Percentiles rank a stretch among this genome's conserved stretches.
Conservation (phyloP, 2,888 invertebrate species). For the Agonopterix alstromeriana region DNA sequence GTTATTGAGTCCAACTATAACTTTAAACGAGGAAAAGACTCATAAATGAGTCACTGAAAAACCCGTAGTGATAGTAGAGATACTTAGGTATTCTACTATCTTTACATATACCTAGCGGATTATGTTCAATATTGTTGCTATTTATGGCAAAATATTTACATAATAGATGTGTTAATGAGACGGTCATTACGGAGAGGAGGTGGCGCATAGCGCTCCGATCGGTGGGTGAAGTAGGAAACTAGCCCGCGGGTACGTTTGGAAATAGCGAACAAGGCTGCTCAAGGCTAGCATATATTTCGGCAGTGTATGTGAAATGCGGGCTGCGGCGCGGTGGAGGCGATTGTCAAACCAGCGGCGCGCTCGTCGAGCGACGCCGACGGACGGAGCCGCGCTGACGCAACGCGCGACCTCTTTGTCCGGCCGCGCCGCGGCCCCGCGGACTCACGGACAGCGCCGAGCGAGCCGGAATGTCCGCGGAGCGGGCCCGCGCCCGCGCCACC, state of each 20-base stretch:
- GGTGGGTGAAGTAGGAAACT: constrained; percentile 38
- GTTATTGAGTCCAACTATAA: background rate
- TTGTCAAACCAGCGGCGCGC: constrained; percentile 20
- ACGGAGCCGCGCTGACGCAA: constrained; percentile 57
- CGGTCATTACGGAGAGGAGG: background rate
- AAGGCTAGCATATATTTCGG: constrained; percentile 57
- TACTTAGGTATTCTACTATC: no score
- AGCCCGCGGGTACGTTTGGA: constrained; percentile 32
- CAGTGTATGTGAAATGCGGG: constrained; percentile 50
- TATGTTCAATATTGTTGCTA: no score
- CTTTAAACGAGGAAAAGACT: no score
- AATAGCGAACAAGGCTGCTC: constrained; percentile 48
- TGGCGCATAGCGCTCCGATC: constrained; percentile 13
- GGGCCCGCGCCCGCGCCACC: constrained; percentile 38
- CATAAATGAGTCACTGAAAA: no score
- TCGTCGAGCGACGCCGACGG: constrained; percentile 23
- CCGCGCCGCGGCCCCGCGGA: constrained; percentile 40
- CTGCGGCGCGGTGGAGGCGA: constrained; percentile 19
- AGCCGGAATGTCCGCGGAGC: constrained; percentile 54
- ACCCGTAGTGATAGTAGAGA: no score
- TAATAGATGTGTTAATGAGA: constrained; percentile 7
- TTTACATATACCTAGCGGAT: no score
- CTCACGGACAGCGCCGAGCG: constrained; percentile 39
- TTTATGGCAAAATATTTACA: constrained; percentile 1
- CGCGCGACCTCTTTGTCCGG: constrained; percentile 73